Evolutionary conservation across 2,888 invertebrate species (phyloP), one percentile per base, ranked within the genome.

Genomic region (Oxyteleia sp.): DNA sequence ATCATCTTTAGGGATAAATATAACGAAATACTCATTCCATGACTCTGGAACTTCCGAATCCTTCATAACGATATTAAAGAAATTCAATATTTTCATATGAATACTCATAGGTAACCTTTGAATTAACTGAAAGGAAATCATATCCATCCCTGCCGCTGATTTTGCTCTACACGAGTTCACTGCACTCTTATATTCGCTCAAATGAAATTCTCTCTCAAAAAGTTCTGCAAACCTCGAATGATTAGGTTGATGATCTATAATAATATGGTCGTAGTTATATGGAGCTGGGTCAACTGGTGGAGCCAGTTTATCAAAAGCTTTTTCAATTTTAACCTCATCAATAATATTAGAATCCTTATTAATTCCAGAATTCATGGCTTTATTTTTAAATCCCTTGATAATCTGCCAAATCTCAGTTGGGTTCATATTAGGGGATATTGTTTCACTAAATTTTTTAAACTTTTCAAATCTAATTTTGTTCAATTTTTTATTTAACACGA

Each of bases 231-330:
- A 4, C 3, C 2, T 23, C 5, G 23, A 23, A 4, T 2, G 5
- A 23, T 23, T 23, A 5, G 23, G 23, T 23, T 23, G 23, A 5
- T 23, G 23, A 5, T 23, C 23, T 4, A 23, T 23, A 4, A 5
- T 23, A 4, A 23, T 2, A 4, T 5, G 2, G 23, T 23, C 23
- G 2, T 4, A 5, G 5, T 23, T 23, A 4, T 5, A 4, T 23
- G 2, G 3, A 4, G 23, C 3, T 4, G 23, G 23, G 23, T 2
- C 3, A 4, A 5, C 5, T 2, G 23, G 5, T 43, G 11, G 8
- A 8, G 61, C 61, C 2, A 61, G 43, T 43, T 61, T 61, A 26
- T 61, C 29, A 43, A 43, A 61, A 23, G 61, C 61, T 45, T 26
- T 43, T 4, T 43, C 15, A 3, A 43, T 1, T 26, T 4, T 43